These are phyloP conservation scores for Notolepis coatsorum DNA, from an alignment of 2,797 vertebrate genomes.

Conservation along the genomic window DNA sequence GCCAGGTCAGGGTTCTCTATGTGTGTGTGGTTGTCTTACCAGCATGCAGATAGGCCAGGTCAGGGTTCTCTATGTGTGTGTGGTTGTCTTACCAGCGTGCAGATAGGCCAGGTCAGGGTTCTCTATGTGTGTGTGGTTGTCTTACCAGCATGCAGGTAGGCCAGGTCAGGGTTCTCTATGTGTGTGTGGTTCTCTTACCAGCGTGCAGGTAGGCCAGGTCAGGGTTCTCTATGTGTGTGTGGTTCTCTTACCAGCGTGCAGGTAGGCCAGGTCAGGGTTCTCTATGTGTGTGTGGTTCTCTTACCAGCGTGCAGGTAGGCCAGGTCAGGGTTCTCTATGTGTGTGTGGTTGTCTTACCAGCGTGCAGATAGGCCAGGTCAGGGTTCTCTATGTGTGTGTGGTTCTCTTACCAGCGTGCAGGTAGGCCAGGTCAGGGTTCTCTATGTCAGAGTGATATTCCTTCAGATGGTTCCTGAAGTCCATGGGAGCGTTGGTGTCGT, in stretches of 20 bases:
- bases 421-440: conserved; percentile 98
- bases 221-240: too few relatives aligned
- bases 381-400: too few relatives aligned
- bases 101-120: too few relatives aligned
- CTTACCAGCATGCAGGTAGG: too few relatives aligned
- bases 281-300: too few relatives aligned
- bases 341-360: conserved; percentile 91
- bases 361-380: background rate
- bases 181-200: background rate
- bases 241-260: background rate
- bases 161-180: conserved; percentile 28
- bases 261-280: conserved; percentile 27
- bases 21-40: too few relatives aligned
- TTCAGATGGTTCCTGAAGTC: conserved; percentile 98
- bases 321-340: conserved; percentile 97
- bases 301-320: conserved; percentile 98
- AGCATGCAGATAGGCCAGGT: too few relatives aligned
- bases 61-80: too few relatives aligned
- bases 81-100: too few relatives aligned
- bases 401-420: conserved; percentile 97
- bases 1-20: too few relatives aligned
- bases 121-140: too few relatives aligned
- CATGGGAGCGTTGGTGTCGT: conserved; percentile 93
- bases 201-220: too few relatives aligned
- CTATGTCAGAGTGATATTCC: conserved; percentile 92